phyloP scores from a whole-genome alignment of 2,888 invertebrate genomes.

The Dasypolia templi region DNA sequence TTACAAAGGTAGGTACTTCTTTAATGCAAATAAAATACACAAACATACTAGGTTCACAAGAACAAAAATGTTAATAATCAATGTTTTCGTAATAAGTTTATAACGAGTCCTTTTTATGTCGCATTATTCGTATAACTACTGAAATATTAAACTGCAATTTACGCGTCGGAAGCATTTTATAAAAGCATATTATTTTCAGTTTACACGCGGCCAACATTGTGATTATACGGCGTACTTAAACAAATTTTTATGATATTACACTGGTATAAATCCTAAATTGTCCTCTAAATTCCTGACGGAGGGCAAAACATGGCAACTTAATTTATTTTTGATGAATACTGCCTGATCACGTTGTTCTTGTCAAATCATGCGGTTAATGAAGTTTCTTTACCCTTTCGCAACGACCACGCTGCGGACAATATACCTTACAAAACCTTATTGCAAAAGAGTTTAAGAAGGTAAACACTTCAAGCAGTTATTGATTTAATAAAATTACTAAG shows the following conservation, averaged over 20 bases:
- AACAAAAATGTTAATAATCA: constrained; percentile 1
- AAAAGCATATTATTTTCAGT: constrained; percentile 70
- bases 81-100: constrained; percentile 46
- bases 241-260: constrained; percentile 71
- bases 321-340: constrained; percentile 86
- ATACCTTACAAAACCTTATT: constrained; percentile 11
- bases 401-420: constrained; percentile 52
- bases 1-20: neutral
- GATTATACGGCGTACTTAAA: constrained; percentile 65
- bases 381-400: constrained; percentile 74
- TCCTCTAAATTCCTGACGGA: constrained; percentile 73
- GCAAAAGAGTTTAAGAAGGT: constrained; percentile 27
- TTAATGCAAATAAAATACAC: neutral
- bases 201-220: constrained; percentile 68
- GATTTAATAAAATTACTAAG: constrained; percentile 49
- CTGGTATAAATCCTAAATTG: constrained; percentile 75
- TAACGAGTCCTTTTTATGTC: constrained; percentile 63
- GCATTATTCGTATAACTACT: constrained; percentile 64
- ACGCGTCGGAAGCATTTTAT: constrained; percentile 60
- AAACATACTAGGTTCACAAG: neutral
- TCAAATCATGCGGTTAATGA: constrained; percentile 88
- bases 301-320: constrained; percentile 76
- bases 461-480: constrained; percentile 4
- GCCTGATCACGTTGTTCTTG: constrained; percentile 83
- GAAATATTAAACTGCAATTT: constrained; percentile 71